phyloP scores from a whole-genome alignment of 2,797 vertebrate species.

The Malacoraja senta region DNA sequence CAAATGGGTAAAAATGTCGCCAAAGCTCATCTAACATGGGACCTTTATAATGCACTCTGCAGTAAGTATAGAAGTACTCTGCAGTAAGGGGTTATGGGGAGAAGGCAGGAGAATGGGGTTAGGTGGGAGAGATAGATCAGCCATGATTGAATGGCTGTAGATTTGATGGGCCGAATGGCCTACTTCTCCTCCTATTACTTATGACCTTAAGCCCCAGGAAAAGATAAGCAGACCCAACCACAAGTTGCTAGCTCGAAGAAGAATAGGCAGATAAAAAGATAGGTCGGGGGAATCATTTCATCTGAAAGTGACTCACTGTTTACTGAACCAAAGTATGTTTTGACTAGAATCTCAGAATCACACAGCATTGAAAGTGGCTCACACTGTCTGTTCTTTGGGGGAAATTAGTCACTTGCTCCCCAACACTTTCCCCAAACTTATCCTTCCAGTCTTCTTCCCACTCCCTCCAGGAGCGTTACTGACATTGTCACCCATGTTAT shows the following conservation, averaged over 20 bases:
- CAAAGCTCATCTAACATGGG: not conserved
- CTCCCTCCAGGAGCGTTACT: not conserved
- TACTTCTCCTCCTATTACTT: too few relatives aligned
- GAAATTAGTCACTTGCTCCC: not conserved
- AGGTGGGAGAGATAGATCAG: too few relatives aligned
- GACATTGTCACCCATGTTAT: not conserved
- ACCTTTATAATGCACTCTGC: not conserved
- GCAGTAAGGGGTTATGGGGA: too few relatives aligned
- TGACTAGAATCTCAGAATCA: not conserved
- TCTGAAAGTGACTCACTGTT: not conserved
- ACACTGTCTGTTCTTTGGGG: not conserved
- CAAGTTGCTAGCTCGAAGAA: not conserved
- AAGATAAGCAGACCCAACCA: not conserved
- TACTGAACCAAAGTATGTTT: not conserved
- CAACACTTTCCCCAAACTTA: not conserved
- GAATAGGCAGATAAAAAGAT: not conserved
- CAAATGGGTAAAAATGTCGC: not conserved
- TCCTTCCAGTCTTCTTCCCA: too few relatives aligned
- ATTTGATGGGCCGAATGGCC: too few relatives aligned
- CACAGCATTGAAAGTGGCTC: not conserved
- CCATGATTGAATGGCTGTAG: too few relatives aligned
- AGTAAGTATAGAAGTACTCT: too few relatives aligned
- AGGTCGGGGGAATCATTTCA: not conserved
- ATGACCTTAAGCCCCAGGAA: not conserved
- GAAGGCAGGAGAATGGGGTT: too few relatives aligned